Conservation (phyloP, 2,888 invertebrate genomes). For the Eilema caniola region DNA sequence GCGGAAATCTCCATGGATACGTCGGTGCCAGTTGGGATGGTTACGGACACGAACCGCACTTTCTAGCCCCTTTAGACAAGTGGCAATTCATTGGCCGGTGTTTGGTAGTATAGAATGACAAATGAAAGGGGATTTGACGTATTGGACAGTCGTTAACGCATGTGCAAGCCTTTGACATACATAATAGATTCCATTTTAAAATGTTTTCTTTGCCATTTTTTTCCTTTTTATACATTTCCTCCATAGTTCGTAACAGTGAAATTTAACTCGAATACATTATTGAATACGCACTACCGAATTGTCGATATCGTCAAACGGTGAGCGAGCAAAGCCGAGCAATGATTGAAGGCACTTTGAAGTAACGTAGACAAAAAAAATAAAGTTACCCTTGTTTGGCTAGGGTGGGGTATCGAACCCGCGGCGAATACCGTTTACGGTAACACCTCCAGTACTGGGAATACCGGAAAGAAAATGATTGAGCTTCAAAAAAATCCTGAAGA, state of each 20-base stretch:
- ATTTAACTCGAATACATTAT: background rate
- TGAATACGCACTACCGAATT: constrained; percentile 3
- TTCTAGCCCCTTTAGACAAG: too few species aligned
- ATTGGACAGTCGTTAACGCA: too few species aligned
- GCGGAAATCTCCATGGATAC: too few species aligned
- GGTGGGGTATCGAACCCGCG: constrained; percentile 34
- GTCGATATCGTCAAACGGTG: constrained; percentile 23
- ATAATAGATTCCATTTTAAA: background rate
- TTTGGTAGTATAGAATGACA: too few species aligned
- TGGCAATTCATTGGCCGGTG: too few species aligned
- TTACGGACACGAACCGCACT: too few species aligned
- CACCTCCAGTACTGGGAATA: constrained; percentile 33
- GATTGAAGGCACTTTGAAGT: constrained; percentile 33
- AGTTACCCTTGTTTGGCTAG: constrained; percentile 32
- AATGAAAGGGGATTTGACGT: too few species aligned
- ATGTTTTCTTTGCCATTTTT: background rate
- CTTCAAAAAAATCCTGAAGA: constrained; percentile 33
- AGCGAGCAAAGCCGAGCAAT: constrained; percentile 33
- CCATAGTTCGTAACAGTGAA: background rate
- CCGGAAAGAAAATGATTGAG: constrained; percentile 44
- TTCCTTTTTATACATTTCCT: too few species aligned
- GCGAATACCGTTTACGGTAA: constrained; percentile 40
- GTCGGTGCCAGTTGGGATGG: too few species aligned
- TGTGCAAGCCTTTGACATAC: too few species aligned
- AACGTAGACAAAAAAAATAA: constrained; percentile 45